A percentile compares a stretch with the other conserved stretches of the same genome.
Evolutionary conservation across 2,888 invertebrate species (phyloP).

Genomic region (Epinotia ramella): DNA sequence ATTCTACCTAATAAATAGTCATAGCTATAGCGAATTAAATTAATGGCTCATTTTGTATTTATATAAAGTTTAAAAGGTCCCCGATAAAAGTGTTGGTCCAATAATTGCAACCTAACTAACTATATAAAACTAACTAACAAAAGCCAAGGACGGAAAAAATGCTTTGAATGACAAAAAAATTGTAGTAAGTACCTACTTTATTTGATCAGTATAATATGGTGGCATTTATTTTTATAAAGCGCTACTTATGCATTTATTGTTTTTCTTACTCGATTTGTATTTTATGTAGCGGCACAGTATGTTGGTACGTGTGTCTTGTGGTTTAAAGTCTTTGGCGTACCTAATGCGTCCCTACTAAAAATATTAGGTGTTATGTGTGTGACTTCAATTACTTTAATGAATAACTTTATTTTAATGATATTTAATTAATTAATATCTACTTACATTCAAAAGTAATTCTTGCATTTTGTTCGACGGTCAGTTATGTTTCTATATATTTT

Average conservation of each 20-base stretch:
- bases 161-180: not conserved
- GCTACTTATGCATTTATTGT: not conserved
- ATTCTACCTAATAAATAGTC: no score
- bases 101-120: not conserved
- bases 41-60: not conserved
- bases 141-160: not conserved
- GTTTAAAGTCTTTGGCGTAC: not conserved
- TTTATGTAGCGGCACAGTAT: not conserved
- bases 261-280: not conserved
- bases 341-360: not conserved
- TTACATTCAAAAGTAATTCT: constrained; percentile 27
- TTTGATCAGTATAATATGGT: not conserved
- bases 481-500: constrained; percentile 39
- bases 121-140: no score
- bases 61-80: no score
- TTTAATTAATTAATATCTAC: not conserved
- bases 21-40: not conserved
- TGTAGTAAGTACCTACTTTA: not conserved
- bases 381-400: not conserved
- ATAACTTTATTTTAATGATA: not conserved
- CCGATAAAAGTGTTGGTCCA: not conserved
- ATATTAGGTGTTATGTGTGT: not conserved
- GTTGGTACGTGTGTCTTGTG: not conserved
- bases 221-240: not conserved
- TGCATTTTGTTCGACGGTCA: constrained; percentile 31